Evolutionary conservation across 23 tunicate genomes (phyloP).

Genomic region (Trididemnum clinides): DNA sequence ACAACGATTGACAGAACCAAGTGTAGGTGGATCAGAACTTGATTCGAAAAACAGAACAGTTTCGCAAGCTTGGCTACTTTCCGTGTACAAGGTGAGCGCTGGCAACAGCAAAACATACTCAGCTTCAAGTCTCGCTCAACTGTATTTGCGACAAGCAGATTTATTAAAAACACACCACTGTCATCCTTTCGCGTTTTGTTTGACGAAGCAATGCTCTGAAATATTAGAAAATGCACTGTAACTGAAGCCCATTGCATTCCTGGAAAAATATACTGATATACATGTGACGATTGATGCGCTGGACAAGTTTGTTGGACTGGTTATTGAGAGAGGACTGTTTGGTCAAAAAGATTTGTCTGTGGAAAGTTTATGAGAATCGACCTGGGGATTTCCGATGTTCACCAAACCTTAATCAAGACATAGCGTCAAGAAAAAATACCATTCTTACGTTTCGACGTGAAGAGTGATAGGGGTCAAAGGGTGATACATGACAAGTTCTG

Average conservation of each 20-base stretch:
- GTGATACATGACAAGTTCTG: conserved; percentile 17
- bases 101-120: conserved; percentile 7
- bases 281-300: conserved; percentile 17
- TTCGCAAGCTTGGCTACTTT: conserved; percentile 21
- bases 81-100: conserved; percentile 15
- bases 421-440: neutral
- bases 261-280: conserved; percentile 8
- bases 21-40: conserved; percentile 14
- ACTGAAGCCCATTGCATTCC: conserved; percentile 9
- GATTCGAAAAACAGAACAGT: conserved; percentile 24
- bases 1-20: conserved; percentile 22
- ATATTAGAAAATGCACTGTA: conserved; percentile 20
- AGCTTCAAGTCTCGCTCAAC: neutral
- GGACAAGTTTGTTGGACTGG: conserved; percentile 14
- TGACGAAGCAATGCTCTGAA: conserved; percentile 6
- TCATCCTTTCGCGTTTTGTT: neutral
- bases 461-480: conserved; percentile 27
- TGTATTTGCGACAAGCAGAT: neutral
- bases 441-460: conserved; percentile 7
- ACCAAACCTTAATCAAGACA: conserved; percentile 10
- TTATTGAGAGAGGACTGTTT: conserved; percentile 8
- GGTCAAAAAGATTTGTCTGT: conserved; percentile 11
- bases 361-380: conserved; percentile 9
- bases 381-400: neutral
- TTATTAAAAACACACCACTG: neutral